A percentile compares a stretch with the other conserved stretches of the same genome.
These are phyloP conservation scores for Entomyzon cyanotis DNA, from an alignment of 2,113 vertebrate genomes.

Conservation along the genomic window DNA sequence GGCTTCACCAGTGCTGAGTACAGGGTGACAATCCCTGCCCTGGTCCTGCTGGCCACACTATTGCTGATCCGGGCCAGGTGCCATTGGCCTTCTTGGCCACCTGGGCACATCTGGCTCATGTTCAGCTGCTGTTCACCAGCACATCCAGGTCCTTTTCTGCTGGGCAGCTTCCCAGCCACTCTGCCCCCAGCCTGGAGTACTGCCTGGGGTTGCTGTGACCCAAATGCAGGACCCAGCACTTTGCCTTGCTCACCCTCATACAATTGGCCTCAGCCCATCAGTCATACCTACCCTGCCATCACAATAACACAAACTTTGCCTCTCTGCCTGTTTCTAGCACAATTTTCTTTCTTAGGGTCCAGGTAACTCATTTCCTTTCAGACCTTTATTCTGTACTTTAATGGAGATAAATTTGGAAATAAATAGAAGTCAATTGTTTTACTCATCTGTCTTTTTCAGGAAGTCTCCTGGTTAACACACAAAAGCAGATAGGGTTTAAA, in stretches of 20 bases:
- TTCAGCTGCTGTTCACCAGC: neutral
- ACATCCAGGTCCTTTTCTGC: neutral
- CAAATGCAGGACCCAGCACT: too few species aligned
- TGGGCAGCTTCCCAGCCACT: neutral
- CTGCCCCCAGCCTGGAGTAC: too few species aligned
- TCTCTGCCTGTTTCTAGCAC: neutral
- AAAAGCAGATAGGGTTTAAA: neutral
- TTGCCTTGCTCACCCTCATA: neutral
- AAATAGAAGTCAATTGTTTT: neutral
- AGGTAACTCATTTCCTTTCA: neutral
- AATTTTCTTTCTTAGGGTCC: neutral
- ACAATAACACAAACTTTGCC: neutral
- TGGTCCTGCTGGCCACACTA: neutral
- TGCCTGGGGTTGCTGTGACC: neutral
- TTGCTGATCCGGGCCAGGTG: neutral
- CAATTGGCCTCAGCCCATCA: neutral
- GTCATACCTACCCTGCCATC: neutral
- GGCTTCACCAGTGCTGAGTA: neutral
- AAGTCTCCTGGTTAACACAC: neutral
- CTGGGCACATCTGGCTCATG: neutral
- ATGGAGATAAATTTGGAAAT: neutral
- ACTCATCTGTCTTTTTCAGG: neutral
- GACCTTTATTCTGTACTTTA: neutral
- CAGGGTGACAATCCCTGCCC: rapidly evolving
- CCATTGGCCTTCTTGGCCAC: rapidly evolving